phyloP scores from a whole-genome alignment of 2,797 vertebrate species.

The Galaxias olidus region DNA sequence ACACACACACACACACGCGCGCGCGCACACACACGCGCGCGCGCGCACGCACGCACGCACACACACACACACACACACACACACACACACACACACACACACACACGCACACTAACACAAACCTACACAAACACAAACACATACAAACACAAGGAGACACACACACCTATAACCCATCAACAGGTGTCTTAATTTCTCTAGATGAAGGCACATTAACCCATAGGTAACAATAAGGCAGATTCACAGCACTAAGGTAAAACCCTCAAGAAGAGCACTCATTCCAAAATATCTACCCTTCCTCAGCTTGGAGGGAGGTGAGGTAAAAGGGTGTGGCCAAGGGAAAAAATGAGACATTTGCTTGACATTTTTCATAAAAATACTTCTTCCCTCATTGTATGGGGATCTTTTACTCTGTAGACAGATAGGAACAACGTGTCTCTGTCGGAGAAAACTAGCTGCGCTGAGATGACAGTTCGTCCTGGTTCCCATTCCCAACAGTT shows the following conservation, averaged over 20 bases:
- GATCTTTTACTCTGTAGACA: conserved; percentile 59
- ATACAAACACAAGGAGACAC: conserved; percentile 5
- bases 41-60: conserved; percentile 6
- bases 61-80: conserved; percentile 7
- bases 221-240: conserved; percentile 82
- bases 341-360: conserved; percentile 15
- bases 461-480: conserved; percentile 37
- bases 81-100: conserved; percentile 21
- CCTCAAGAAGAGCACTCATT: too few species aligned
- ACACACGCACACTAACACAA: conserved; percentile 14
- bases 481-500: conserved; percentile 15
- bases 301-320: conserved; percentile 25
- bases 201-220: conserved; percentile 83
- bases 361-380: conserved; percentile 48
- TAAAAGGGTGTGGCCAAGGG: conserved; percentile 17
- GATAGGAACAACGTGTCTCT: conserved; percentile 48
- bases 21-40: conserved; percentile 1
- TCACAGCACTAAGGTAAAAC: conserved; percentile 70
- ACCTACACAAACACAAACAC: conserved; percentile 23
- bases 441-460: conserved; percentile 53
- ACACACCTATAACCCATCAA: conserved; percentile 21
- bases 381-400: conserved; percentile 41
- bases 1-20: conserved; percentile 4
- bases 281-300: too few species aligned
- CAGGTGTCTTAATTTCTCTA: conserved; percentile 73